Conservation (phyloP, 2,113 vertebrate genomes). For the Lophotis ruficrista region DNA sequence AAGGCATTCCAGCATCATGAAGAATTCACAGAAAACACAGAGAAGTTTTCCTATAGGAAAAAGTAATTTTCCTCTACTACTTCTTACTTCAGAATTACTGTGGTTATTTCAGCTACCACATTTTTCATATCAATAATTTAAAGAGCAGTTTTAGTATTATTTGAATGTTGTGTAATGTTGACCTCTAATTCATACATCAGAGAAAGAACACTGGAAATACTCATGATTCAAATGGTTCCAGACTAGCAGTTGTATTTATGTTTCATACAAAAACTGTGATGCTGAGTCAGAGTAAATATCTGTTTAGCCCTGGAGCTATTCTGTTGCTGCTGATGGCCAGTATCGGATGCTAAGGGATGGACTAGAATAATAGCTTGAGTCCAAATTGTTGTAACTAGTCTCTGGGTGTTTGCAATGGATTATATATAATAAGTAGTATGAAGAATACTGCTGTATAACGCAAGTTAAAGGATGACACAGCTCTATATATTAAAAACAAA, state of each 20-base stretch:
- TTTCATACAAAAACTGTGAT: background rate
- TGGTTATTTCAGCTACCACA: background rate
- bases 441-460: background rate
- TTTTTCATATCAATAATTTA: background rate
- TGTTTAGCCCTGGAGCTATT: background rate
- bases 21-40: background rate
- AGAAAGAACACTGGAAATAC: background rate
- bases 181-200: background rate
- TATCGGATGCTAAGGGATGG: background rate
- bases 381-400: background rate
- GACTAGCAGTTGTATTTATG: background rate
- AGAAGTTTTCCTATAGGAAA: background rate
- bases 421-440: background rate
- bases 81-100: background rate
- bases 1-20: background rate
- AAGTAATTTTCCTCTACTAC: background rate
- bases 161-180: background rate
- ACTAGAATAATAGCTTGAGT: background rate
- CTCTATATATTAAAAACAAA: background rate
- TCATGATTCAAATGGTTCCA: background rate
- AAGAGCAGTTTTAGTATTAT: background rate
- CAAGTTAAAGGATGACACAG: background rate
- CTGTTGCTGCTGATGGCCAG: background rate
- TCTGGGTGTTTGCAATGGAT: background rate
- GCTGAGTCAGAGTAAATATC: background rate